Evolutionary conservation across 2,888 invertebrate genomes (phyloP).

Genomic region (Lasioglossum vierecki): DNA sequence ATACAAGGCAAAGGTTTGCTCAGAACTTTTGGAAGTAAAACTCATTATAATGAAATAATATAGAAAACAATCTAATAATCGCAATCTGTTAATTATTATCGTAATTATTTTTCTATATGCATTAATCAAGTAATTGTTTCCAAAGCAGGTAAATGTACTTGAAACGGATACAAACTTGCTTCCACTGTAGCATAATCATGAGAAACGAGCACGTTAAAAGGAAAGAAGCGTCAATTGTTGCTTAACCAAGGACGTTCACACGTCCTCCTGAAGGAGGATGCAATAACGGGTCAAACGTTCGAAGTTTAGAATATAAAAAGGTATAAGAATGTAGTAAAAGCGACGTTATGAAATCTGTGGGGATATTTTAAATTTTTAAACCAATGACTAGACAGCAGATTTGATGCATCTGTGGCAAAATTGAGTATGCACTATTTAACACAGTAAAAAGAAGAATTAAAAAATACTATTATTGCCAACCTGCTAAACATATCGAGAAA

Average conservation of each 20-base stretch:
- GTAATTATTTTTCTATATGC: neutral
- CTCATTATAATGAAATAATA: neutral
- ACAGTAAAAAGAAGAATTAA: too few relatives aligned
- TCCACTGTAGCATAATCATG: neutral
- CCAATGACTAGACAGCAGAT: neutral
- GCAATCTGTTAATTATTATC: neutral
- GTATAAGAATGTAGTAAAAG: neutral
- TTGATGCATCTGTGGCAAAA: too few relatives aligned
- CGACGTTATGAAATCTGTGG: neutral
- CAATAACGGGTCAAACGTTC: constrained; percentile 1
- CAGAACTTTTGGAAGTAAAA: neutral
- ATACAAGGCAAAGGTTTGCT: neutral
- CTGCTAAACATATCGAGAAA: too few relatives aligned
- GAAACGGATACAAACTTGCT: neutral
- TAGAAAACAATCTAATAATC: neutral
- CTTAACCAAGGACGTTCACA: constrained; percentile 10
- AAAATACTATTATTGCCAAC: too few relatives aligned
- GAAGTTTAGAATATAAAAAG: neutral
- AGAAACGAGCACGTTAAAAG: neutral
- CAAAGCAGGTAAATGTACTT: neutral
- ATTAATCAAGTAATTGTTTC: neutral
- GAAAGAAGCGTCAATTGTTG: neutral
- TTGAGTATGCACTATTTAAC: too few relatives aligned
- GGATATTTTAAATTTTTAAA: neutral
- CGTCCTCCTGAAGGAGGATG: neutral